Conservation (phyloP, 1,140 invertebrate species). For the Anastrepha obliqua region DNA sequence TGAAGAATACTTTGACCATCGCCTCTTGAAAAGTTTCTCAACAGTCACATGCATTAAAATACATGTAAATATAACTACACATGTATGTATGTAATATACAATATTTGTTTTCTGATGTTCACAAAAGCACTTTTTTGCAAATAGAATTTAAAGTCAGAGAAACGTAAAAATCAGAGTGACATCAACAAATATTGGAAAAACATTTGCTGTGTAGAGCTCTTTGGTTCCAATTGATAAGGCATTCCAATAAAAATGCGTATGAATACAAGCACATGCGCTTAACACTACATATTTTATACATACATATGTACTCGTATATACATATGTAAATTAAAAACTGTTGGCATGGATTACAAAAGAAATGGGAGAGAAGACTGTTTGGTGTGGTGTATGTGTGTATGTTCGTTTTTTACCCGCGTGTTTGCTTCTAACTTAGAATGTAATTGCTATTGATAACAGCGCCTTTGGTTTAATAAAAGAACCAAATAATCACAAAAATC, state of each 20-base stretch:
- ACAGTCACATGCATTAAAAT: too few species aligned
- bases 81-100: too few species aligned
- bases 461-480: background rate
- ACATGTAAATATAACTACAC: too few species aligned
- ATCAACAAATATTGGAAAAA: background rate
- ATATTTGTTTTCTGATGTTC: too few species aligned
- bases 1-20: too few species aligned
- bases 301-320: background rate
- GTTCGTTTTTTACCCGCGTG: background rate
- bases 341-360: background rate
- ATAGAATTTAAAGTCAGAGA: background rate
- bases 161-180: background rate
- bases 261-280: background rate
- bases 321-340: background rate
- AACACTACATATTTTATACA: background rate
- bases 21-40: too few species aligned
- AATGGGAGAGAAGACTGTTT: background rate
- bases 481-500: slow-evolving; percentile 10
- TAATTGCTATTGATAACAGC: slow-evolving; percentile 18
- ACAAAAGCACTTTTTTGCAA: too few species aligned
- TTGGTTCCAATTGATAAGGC: slow-evolving; percentile 11
- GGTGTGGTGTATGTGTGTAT: background rate
- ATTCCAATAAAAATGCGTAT: background rate
- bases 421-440: background rate
- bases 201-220: background rate